Percentiles rank a stretch among this genome's conserved stretches.
Evolutionary conservation across 2,888 invertebrate species (phyloP).

Genomic region (Brassicogethes aeneus): DNA sequence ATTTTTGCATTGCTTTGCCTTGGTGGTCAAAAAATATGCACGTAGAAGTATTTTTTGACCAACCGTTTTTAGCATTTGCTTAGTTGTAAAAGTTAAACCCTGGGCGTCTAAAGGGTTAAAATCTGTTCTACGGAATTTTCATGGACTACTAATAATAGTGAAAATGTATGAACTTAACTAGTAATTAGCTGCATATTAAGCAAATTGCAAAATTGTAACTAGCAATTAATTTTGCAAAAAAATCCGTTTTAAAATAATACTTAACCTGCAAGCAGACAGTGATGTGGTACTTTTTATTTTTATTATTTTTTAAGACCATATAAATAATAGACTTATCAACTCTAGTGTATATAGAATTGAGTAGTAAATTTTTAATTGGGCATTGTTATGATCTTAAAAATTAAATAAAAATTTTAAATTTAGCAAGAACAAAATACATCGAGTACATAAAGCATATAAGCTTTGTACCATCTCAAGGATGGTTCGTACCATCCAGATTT

Average conservation of each 20-base stretch:
- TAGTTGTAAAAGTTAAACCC: conserved; percentile 3
- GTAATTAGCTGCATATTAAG: background rate
- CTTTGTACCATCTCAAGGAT: conserved; percentile 28
- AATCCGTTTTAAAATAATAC: too few relatives aligned
- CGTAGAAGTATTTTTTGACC: background rate
- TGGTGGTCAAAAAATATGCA: background rate
- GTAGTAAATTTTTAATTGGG: too few relatives aligned
- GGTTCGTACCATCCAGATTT: conserved; percentile 77
- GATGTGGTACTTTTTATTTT: background rate
- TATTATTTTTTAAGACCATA: background rate
- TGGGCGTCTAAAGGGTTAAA: conserved; percentile 3
- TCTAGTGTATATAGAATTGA: background rate
- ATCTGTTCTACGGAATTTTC: conserved; percentile 2
- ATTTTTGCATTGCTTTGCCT: background rate
- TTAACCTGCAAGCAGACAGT: background rate
- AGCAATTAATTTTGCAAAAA: background rate
- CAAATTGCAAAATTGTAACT: conserved; percentile 8
- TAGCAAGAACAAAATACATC: conserved; percentile 1
- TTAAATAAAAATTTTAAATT: too few relatives aligned
- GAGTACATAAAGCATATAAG: conserved; percentile 21
- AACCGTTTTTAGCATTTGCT: background rate
- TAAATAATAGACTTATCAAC: too few relatives aligned
- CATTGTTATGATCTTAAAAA: too few relatives aligned
- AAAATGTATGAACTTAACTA: too few relatives aligned
- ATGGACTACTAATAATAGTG: background rate